Evolutionary conservation across 2,113 vertebrate genomes (phyloP).

Genomic region (Kryptolebias marmoratus): DNA sequence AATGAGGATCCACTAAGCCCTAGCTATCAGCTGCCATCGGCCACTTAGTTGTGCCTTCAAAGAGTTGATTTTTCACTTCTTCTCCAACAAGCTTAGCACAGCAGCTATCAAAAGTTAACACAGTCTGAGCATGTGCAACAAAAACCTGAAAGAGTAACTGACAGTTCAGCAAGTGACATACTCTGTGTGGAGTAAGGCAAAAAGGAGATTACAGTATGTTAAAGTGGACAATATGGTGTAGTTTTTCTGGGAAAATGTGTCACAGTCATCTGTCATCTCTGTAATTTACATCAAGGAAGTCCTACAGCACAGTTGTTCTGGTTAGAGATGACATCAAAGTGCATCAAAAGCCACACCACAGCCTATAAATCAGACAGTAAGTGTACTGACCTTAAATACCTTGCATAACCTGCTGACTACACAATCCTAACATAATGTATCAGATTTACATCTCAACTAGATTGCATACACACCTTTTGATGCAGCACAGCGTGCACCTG

Average conservation of each 20-base stretch:
- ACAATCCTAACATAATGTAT: constrained; percentile 39
- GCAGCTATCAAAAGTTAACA: constrained; percentile 52
- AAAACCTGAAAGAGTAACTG: constrained; percentile 41
- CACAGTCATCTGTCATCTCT: constrained; percentile 42
- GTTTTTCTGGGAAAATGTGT: constrained; percentile 34
- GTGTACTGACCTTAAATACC: constrained; percentile 33
- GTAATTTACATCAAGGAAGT: constrained; percentile 46
- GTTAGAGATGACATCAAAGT: constrained; percentile 32
- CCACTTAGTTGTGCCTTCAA: constrained; percentile 80
- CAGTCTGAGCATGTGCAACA: constrained; percentile 40
- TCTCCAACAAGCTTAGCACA: constrained; percentile 63
- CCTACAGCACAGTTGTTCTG: constrained; percentile 7
- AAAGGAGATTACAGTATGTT: constrained; percentile 42
- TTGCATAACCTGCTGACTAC: constrained; percentile 7
- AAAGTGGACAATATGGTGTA: constrained; percentile 45
- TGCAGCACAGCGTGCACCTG: constrained; percentile 57
- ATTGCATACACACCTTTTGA: constrained; percentile 41
- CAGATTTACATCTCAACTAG: constrained; percentile 37
- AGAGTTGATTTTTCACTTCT: constrained; percentile 76
- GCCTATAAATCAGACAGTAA: constrained; percentile 53
- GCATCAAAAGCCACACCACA: constrained; percentile 21
- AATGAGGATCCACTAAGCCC: constrained; percentile 80
- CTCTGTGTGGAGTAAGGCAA: constrained; percentile 34
- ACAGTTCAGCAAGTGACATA: constrained; percentile 61
- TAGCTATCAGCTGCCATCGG: constrained; percentile 79